Evolutionary conservation across 2,797 vertebrate genomes (phyloP).

Genomic region (Anguilla megastoma): DNA sequence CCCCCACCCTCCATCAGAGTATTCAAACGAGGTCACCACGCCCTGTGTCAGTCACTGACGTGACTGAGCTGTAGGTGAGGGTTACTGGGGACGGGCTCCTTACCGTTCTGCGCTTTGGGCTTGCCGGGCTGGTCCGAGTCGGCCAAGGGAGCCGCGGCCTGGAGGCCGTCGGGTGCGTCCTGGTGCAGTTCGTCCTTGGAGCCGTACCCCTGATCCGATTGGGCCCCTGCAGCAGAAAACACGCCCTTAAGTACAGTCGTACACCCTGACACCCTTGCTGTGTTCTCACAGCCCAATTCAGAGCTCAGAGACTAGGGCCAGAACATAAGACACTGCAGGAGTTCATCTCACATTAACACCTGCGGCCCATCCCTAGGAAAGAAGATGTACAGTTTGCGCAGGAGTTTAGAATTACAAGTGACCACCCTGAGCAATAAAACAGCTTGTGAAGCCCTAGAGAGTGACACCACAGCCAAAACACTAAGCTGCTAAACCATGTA

Average conservation of each 20-base stretch:
- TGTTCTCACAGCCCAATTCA: no score
- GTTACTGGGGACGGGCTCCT: conserved; percentile 33
- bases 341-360: no score
- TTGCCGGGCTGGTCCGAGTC: conserved; percentile 57
- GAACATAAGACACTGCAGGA: no score
- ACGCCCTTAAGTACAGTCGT: conserved; percentile 2
- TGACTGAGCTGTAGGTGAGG: not conserved
- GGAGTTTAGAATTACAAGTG: no score
- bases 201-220: conserved; percentile 87
- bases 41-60: not conserved
- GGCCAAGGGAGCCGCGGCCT: conserved; percentile 48
- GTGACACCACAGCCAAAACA: not conserved
- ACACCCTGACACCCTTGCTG: no score
- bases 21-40: not conserved
- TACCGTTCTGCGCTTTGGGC: conserved; percentile 70
- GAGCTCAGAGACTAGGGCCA: no score
- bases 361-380: no score
- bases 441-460: not conserved
- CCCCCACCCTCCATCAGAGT: not conserved
- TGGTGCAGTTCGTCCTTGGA: conserved; percentile 88
- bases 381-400: no score
- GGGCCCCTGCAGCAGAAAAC: conserved; percentile 68
- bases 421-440: not conserved
- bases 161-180: conserved; percentile 66
- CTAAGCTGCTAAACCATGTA: not conserved